Conservation (phyloP, 2,888 invertebrate species). For the Ectropis crepuscularia region DNA sequence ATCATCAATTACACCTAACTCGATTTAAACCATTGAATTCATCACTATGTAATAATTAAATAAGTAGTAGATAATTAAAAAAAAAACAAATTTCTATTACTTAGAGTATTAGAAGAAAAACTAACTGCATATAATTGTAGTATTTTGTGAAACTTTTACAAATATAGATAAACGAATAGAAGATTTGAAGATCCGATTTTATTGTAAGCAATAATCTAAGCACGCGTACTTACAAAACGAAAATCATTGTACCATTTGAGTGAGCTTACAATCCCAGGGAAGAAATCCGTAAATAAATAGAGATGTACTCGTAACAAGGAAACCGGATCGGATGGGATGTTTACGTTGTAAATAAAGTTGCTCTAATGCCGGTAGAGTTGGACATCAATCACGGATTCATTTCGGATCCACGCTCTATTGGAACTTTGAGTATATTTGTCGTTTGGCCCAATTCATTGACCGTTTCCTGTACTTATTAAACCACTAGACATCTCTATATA, state of each 20-base stretch:
- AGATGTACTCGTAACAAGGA: constrained; percentile 30
- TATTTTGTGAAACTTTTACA: too few species aligned
- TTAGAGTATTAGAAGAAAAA: too few species aligned
- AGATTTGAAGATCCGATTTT: too few species aligned
- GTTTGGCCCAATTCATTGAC: not conserved
- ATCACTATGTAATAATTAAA: too few species aligned
- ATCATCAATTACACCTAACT: too few species aligned
- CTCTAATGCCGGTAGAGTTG: constrained; percentile 27
- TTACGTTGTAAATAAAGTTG: constrained; percentile 41
- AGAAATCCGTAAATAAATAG: constrained; percentile 33
- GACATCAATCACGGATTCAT: constrained; percentile 52
- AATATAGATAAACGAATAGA: too few species aligned
- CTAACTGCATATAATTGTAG: too few species aligned
- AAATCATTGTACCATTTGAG: constrained; percentile 19
- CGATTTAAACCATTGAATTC: too few species aligned
- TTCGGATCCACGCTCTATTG: constrained; percentile 36
- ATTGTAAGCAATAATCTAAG: too few species aligned
- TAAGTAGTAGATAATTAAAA: too few species aligned
- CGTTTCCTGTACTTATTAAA: not conserved
- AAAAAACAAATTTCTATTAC: too few species aligned
- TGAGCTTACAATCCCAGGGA: constrained; percentile 26
- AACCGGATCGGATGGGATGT: constrained; percentile 30
- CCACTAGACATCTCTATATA: too few species aligned
- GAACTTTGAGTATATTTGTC: constrained; percentile 31
- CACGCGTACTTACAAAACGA: not conserved